Evolutionary conservation across 1,140 invertebrate species (phyloP).

Genomic region (Trissolcus basalis): DNA sequence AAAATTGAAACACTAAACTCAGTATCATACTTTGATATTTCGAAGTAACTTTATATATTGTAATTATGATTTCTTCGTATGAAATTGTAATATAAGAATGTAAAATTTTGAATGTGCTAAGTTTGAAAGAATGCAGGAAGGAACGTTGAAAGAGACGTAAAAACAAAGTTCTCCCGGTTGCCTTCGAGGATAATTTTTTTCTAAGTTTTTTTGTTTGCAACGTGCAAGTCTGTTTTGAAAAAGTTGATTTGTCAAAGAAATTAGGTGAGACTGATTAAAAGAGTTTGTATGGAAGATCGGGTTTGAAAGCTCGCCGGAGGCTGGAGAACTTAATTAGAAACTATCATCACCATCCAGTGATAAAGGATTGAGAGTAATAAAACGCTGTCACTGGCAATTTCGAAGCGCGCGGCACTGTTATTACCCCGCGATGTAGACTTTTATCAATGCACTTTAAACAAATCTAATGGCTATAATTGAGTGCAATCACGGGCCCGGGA

Average conservation of each 20-base stretch:
- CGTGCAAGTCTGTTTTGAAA: background rate
- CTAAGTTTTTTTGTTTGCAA: too few species aligned
- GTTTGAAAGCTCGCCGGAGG: background rate
- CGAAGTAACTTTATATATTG: too few species aligned
- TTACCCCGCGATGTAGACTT: background rate
- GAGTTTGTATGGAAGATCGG: background rate
- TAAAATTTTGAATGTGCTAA: too few species aligned
- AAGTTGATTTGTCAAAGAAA: background rate
- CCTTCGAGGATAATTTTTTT: too few species aligned
- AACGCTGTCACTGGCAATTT: slow-evolving; percentile 22
- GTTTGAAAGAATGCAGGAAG: too few species aligned
- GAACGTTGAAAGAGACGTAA: background rate
- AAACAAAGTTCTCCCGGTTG: too few species aligned
- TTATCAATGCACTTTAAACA: slow-evolving; percentile 20
- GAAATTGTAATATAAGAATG: too few species aligned
- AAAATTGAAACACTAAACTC: too few species aligned
- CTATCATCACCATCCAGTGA: slow-evolving; percentile 15
- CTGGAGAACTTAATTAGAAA: slow-evolving; percentile 17
- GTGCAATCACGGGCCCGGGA: slow-evolving; percentile 8
- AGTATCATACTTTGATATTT: too few species aligned
- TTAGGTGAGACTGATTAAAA: slow-evolving; percentile 11
- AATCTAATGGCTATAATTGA: slow-evolving; percentile 26
- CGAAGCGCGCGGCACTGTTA: background rate
- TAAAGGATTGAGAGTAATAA: slow-evolving; percentile 12
- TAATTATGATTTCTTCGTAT: too few species aligned